phyloP scores from a whole-genome alignment of 2,888 invertebrate genomes.

The Mellilla xanthometata region DNA sequence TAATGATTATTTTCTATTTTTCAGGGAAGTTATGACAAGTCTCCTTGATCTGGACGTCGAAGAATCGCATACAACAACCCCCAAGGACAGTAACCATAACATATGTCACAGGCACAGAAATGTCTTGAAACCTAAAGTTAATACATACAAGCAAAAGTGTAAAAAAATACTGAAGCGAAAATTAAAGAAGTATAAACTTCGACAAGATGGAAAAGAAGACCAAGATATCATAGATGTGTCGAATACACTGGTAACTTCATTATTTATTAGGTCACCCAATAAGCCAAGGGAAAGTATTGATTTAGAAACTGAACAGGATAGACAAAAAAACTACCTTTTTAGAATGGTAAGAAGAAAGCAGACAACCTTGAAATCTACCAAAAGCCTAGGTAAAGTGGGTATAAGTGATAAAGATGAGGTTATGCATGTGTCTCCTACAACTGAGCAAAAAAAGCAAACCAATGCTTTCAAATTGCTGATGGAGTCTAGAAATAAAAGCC shows the following conservation, averaged over 20 bases:
- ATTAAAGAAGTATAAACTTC: slow-evolving; percentile 66
- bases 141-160: slow-evolving; percentile 53
- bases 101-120: slow-evolving; percentile 34
- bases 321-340: slow-evolving; percentile 60
- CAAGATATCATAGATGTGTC: slow-evolving; percentile 70
- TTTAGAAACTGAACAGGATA: slow-evolving; percentile 36
- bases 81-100: slow-evolving; percentile 25
- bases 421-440: slow-evolving; percentile 22
- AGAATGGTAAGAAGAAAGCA: slow-evolving; percentile 63
- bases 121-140: slow-evolving; percentile 52
- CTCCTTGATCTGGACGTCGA: slow-evolving; percentile 40
- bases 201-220: slow-evolving; percentile 69
- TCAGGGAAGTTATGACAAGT: slow-evolving; percentile 68
- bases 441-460: slow-evolving; percentile 54
- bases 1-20: slow-evolving; percentile 28
- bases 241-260: slow-evolving; percentile 47
- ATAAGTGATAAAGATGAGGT: slow-evolving; percentile 14
- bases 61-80: slow-evolving; percentile 25
- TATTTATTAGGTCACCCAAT: slow-evolving; percentile 60
- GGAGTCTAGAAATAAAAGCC: slow-evolving; percentile 84
- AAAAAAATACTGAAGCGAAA: slow-evolving; percentile 58
- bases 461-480: slow-evolving; percentile 87
- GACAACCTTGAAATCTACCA: slow-evolving; percentile 26
- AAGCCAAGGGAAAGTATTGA: slow-evolving; percentile 29
- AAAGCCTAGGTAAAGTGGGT: slow-evolving; percentile 17